Evolutionary conservation across 1,140 invertebrate species (phyloP), one percentile per base, ranked within the genome.

Genomic region (Arctopsyche grandis): DNA sequence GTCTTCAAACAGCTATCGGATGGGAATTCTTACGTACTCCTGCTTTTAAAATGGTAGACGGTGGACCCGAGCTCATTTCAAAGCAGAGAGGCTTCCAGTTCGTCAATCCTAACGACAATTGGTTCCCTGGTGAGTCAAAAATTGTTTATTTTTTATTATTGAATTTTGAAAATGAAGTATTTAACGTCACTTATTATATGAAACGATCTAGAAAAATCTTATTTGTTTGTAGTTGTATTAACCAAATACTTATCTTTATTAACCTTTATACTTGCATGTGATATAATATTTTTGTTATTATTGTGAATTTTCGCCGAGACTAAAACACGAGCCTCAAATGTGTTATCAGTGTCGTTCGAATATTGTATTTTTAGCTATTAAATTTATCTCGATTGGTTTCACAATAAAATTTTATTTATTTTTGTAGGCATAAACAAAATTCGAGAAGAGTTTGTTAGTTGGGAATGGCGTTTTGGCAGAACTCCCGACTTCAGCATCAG

Each of bases 391-490:
- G 58, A 69, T 19, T 14, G 29, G 0, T 52, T 29, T 46, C 12
- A 56, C 0, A 14, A 56, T 58, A 69, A 76, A 29, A 71, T 63
- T 81, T 52, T 60, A 58, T 52, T 73, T 74, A 76, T 78, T 77
- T 83, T 86, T 84, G 46, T 84, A 93, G 94, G 94, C 83, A 89
- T 97, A 10, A 86, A 85, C 0, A 88, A 90, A 60, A 90, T 95
- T 77, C 89, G 89, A 56, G 85, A 90, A 56, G 91, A 93, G 78
- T 91, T 97, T 24, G 84, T 88, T 79, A 93, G 91, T 14, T 98
- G 96, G 96, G 91, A 96, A 69, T 98, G 96, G 96, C 91, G 91
- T 71, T 97, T 91, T 86, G 97, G 95, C n/a, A 93, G 92, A 84
- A 96, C 96, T 0, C 97, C 97, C 0, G 91, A 92, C 83, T 98